Base-by-base conservation (phyloP, 2,888 invertebrate species). In the Caenorhabditis auriculariae region DNA sequence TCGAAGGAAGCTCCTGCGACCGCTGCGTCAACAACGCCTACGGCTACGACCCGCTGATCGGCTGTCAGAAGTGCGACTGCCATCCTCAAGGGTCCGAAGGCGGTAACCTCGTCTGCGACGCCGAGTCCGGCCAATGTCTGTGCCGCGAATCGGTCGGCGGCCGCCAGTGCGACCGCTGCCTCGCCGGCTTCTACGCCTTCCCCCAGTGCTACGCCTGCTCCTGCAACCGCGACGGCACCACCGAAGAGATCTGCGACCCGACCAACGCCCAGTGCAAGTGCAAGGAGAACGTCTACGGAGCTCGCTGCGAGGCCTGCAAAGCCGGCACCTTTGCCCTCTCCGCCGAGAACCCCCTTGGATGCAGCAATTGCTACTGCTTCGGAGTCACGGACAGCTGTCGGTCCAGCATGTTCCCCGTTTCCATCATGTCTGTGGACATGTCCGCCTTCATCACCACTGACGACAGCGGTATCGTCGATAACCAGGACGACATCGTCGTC, bases 291-390 rank as follows among this genome's bases (percentile, higher is more conserved):
- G 90, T 89, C 0, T 86, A 87, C 4, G 91, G 90, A 1, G 84
- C 87, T 58, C 88, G 88, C 7, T 98, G 96, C 81, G 89, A 91
- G 74, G 85, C 87, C 1, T 98, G 96, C 82, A 87, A 87, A 66
- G 89, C 90, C 32, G 93, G 93, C 17, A 91, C 91, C 4, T 98
- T 92, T 84, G 90, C 94, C 82, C 85, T 98, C 29, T 89, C 91
- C 82, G 86, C 87, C 2, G 86, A 85, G 53, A 93, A 95, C 82
- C 88, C 89, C 0, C 88, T 89, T 2, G 98, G 96, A 0, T 98
- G 96, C 81, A 92, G 93, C 1, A 89, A 91, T 72, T 98, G 98
- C 81, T 95, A 92, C 87, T 98, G 98, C 82, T 98, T 94, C 82
- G 93, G 93, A 1, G 91, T 91, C 82, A 91, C 93, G 0, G 88